Evolutionary conservation across 2,113 vertebrate species (phyloP).

Genomic region (Ceratotherium simum): DNA sequence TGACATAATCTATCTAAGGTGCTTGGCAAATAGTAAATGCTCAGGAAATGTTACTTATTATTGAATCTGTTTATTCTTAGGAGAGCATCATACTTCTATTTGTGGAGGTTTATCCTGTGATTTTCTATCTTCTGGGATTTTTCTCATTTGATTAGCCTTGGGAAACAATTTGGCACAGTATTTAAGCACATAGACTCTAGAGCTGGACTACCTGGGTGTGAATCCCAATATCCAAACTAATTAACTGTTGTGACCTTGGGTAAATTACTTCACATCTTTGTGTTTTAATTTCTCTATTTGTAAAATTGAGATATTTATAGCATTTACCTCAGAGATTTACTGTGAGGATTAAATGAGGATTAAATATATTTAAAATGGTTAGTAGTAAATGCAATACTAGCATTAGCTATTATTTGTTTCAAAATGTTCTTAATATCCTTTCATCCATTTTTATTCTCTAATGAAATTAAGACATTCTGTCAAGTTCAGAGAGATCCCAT

Average conservation of each 20-base stretch:
- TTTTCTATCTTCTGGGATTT: not conserved
- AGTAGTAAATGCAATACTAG: not conserved
- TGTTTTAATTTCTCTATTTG: not conserved
- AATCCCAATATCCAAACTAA: not conserved
- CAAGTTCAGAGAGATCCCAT: not conserved
- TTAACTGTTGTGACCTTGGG: not conserved
- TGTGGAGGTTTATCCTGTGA: not conserved
- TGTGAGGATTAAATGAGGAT: not conserved
- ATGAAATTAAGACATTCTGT: not conserved
- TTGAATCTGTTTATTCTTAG: not conserved
- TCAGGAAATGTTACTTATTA: not conserved
- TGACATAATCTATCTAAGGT: not conserved
- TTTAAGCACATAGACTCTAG: not conserved
- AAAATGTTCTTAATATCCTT: not conserved
- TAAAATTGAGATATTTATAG: not conserved
- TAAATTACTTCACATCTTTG: not conserved
- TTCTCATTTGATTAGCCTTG: not conserved
- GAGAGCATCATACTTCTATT: not conserved
- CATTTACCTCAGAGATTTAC: not conserved
- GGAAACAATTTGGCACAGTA: not conserved
- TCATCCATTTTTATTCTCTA: not conserved
- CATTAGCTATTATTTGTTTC: not conserved
- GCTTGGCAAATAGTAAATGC: not conserved
- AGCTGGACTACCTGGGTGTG: not conserved
- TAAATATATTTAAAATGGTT: not conserved